phyloP scores from a whole-genome alignment of 1,140 invertebrate species.

The Galendromus occidentalis region DNA sequence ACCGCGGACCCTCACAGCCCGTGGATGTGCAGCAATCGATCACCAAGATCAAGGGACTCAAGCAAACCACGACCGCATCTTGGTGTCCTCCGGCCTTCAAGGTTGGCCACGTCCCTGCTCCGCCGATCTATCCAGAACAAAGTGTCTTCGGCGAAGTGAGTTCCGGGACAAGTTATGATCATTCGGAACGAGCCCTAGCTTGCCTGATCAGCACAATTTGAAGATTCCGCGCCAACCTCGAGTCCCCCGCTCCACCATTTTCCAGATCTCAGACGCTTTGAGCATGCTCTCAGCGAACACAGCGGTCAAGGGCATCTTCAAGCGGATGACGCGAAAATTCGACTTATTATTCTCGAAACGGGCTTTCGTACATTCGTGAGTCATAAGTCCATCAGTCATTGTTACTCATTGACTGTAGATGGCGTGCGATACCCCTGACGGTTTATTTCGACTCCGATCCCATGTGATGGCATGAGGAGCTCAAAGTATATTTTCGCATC shows the following conservation, averaged over 20 bases:
- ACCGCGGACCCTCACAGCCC: constrained; percentile 44
- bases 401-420: too few relatives aligned
- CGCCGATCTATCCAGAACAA: background rate
- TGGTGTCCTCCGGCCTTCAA: constrained; percentile 74
- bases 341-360: constrained; percentile 48
- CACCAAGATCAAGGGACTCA: constrained; percentile 55
- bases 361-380: constrained; percentile 64
- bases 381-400: constrained; percentile 31
- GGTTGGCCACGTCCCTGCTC: background rate
- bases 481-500: too few relatives aligned
- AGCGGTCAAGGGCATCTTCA: constrained; percentile 44
- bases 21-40: constrained; percentile 59
- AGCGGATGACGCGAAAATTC: constrained; percentile 44
- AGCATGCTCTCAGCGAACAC: constrained; percentile 61
- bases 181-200: too few relatives aligned
- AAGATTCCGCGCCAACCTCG: too few relatives aligned
- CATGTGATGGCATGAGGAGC: too few relatives aligned
- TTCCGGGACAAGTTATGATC: too few relatives aligned
- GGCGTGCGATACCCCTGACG: too few relatives aligned
- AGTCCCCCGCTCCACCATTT: too few relatives aligned
- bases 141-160: too few relatives aligned
- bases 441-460: too few relatives aligned
- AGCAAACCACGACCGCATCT: constrained; percentile 64
- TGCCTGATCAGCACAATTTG: too few relatives aligned
- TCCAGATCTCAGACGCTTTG: too few relatives aligned